phyloP scores from a whole-genome alignment of 2,113 vertebrate genomes.

The Deroptyus accipitrinus region DNA sequence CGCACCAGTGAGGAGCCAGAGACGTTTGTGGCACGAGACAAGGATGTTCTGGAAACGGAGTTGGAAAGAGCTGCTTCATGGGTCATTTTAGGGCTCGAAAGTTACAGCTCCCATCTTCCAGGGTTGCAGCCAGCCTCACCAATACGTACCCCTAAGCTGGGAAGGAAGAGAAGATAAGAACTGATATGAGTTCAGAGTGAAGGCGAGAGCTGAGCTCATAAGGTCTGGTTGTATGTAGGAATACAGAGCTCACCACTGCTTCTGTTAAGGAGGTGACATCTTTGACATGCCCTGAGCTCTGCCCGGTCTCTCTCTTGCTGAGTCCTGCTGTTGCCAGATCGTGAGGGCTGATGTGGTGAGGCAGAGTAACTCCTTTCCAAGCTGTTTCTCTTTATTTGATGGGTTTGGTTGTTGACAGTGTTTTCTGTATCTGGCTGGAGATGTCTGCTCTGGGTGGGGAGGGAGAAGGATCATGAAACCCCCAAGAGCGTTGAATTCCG shows the following conservation, averaged over 20 bases:
- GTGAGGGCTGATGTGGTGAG: background rate
- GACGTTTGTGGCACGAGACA: background rate
- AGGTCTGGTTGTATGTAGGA: background rate
- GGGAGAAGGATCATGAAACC: background rate
- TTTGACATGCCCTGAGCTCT: background rate
- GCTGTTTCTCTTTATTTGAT: background rate
- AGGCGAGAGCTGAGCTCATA: background rate
- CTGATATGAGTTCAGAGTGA: background rate
- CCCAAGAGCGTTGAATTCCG: background rate
- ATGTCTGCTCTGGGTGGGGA: background rate
- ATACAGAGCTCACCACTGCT: background rate
- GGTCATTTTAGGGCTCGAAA: background rate
- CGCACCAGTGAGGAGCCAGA: background rate
- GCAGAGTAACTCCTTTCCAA: background rate
- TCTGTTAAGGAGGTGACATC: background rate
- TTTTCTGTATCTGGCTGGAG: background rate
- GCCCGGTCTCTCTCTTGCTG: background rate
- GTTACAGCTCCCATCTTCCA: background rate
- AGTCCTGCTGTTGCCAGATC: background rate
- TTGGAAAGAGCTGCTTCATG: background rate
- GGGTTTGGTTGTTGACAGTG: background rate
- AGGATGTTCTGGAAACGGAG: background rate
- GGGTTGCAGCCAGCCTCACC: background rate
- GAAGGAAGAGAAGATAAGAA: background rate
- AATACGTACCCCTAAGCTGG: background rate